Evolutionary conservation across 1,140 invertebrate genomes (phyloP).

Genomic region (Thrips palmi): DNA sequence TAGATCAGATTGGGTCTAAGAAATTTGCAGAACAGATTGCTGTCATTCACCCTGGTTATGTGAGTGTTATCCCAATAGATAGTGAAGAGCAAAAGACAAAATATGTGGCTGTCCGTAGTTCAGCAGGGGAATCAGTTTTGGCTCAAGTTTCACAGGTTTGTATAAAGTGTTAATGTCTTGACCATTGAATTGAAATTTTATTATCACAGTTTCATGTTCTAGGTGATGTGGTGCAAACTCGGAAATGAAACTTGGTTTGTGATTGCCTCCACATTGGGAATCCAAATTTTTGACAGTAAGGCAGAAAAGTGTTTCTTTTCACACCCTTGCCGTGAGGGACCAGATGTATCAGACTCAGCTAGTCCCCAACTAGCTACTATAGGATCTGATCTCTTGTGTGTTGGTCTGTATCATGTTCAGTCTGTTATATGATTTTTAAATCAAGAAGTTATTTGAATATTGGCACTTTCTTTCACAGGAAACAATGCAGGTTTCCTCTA

Average conservation of each 20-base stretch:
- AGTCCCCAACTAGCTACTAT: slow-evolving; percentile 15
- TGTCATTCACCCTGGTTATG: slow-evolving; percentile 16
- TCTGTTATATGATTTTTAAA: too few relatives aligned
- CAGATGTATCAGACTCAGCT: slow-evolving; percentile 6
- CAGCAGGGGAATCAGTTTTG: slow-evolving; percentile 7
- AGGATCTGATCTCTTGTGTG: slow-evolving; percentile 14
- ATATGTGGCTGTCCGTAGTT: slow-evolving; percentile 15
- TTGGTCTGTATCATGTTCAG: slow-evolving; percentile 13
- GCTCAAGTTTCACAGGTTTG: neutral
- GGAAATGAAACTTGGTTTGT: slow-evolving; percentile 15
- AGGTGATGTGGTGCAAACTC: slow-evolving; percentile 18
- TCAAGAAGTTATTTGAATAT: slow-evolving; percentile 4
- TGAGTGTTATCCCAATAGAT: slow-evolving; percentile 15
- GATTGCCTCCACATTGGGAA: slow-evolving; percentile 16
- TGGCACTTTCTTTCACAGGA: slow-evolving; percentile 14
- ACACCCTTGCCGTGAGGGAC: slow-evolving; percentile 15
- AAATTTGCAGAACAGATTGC: slow-evolving; percentile 12
- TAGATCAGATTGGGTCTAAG: slow-evolving; percentile 9
- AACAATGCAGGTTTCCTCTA: slow-evolving; percentile 17
- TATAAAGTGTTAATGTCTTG: neutral
- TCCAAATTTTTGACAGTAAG: slow-evolving; percentile 17
- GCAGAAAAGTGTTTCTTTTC: slow-evolving; percentile 14
- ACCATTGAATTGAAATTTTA: neutral
- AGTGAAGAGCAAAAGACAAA: slow-evolving; percentile 12
- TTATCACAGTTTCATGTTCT: slow-evolving; percentile 9